Base-by-base conservation (phyloP, 2,888 invertebrate genomes). In the Eledona agricola region DNA sequence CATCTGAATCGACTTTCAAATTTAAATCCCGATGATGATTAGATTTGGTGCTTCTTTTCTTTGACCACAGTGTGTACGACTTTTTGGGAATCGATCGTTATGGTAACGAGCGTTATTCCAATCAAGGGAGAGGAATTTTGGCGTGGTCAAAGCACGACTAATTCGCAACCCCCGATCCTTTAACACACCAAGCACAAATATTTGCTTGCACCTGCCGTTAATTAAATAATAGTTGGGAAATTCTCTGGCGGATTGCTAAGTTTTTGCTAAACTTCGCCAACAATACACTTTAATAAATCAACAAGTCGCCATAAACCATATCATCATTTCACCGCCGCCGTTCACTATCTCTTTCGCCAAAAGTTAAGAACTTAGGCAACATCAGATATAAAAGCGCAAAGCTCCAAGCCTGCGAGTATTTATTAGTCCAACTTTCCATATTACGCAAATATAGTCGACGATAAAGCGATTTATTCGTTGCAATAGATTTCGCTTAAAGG, bases 331-430 rank as follows among this genome's bases (percentile, higher is more conserved):
- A n/a, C n/a, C n/a, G 28, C 51, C 45, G 52, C 55, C 43, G 45
- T 54, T 51, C 54, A 50, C 55, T 58, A 60, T 60, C 58, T 52
- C 53, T 54, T 38, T 51, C 51, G 35, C 55, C 52, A 58, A 55
- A 58, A 55, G 57, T 57, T 54, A 32, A 26, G 32, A 54, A 57
- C 51, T 60, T 60, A 43, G 37, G 23, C 10, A 29, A 53, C 16
- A 49, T 42, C 53, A 40, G 49, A 46, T 47, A 49, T 26, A 49
- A 47, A 32, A 29, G 28, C 26, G 22, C 11, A 13, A 31, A 20
- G 26, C 23, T 40, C 29, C 15, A 38, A 50, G 13, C 32, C 43
- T 19, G n/a, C 10, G 20, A 34, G 13, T 52, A 51, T 51, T 45
- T 51, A 51, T 45, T 13, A 29, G 29, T 29, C 26, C 17, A 52